phyloP scores from a whole-genome alignment of 2,888 invertebrate species.

The Orthosia incerta region DNA sequence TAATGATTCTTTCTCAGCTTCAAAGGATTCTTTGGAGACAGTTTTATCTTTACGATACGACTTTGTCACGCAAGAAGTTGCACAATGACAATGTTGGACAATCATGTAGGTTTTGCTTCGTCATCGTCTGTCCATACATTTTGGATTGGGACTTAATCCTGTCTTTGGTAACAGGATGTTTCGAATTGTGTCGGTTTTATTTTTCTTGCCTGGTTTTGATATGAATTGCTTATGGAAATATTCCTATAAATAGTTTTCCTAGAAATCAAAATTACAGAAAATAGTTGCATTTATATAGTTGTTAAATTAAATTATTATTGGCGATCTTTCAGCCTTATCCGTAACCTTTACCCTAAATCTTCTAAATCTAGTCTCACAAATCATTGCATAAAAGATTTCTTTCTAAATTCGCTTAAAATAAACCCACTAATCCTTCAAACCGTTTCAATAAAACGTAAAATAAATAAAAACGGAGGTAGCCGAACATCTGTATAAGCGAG shows the following conservation, averaged over 20 bases:
- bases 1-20: conserved; percentile 82
- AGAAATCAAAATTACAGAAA: background rate
- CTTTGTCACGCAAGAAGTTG: conserved; percentile 87
- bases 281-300: background rate
- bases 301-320: background rate
- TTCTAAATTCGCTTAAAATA: conserved; percentile 47
- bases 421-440: conserved; percentile 72
- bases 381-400: background rate
- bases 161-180: conserved; percentile 81
- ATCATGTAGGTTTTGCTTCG: conserved; percentile 78
- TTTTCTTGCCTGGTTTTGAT: conserved; percentile 21
- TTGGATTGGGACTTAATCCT: conserved; percentile 82
- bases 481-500: conserved; percentile 89
- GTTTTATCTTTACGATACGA: conserved; percentile 84
- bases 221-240: background rate
- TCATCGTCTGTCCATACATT: conserved; percentile 87
- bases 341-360: background rate
- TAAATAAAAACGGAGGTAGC: conserved; percentile 70
- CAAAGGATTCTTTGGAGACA: conserved; percentile 86
- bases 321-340: background rate
- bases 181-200: conserved; percentile 56
- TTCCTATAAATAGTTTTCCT: no score
- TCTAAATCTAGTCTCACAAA: background rate
- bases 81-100: conserved; percentile 85
- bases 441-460: conserved; percentile 73